Conservation (phyloP, 2,888 invertebrate genomes). For the Pyralis farinalis region DNA sequence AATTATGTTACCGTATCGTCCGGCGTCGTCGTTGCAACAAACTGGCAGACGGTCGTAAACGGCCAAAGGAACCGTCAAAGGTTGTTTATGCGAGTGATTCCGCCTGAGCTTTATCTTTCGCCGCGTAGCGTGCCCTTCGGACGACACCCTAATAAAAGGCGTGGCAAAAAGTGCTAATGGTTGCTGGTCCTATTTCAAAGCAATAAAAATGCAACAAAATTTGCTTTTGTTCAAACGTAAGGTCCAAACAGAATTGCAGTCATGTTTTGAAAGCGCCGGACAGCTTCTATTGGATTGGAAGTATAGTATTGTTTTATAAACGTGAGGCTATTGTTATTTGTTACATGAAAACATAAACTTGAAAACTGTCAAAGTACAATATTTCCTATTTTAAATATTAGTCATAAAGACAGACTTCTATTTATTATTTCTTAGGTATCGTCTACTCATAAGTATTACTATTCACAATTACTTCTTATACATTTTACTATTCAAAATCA, state of each 20-base stretch:
- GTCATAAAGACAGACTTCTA: too few relatives aligned
- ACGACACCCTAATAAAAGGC: slow-evolving; percentile 80
- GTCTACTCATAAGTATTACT: too few relatives aligned
- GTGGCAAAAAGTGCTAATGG: slow-evolving; percentile 76
- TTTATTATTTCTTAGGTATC: too few relatives aligned
- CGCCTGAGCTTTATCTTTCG: slow-evolving; percentile 71
- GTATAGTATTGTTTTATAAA: slow-evolving; percentile 62
- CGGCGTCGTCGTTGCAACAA: background rate
- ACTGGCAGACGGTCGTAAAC: slow-evolving; percentile 35
- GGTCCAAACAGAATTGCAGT: slow-evolving; percentile 41
- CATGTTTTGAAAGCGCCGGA: slow-evolving; percentile 41
- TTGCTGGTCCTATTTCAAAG: slow-evolving; percentile 74
- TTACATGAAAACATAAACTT: background rate
- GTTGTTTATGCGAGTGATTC: slow-evolving; percentile 73
- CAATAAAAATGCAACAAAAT: slow-evolving; percentile 79
- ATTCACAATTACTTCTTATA: too few relatives aligned
- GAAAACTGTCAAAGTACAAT: too few relatives aligned
- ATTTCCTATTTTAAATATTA: too few relatives aligned
- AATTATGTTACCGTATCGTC: background rate
- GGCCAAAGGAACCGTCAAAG: slow-evolving; percentile 67
- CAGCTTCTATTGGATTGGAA: slow-evolving; percentile 36
- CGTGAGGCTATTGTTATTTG: slow-evolving; percentile 41
- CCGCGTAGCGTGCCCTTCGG: slow-evolving; percentile 70
- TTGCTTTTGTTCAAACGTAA: slow-evolving; percentile 73
- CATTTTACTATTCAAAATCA: too few relatives aligned